Evolutionary conservation across 1,140 invertebrate genomes (phyloP), one percentile per base, ranked within the genome.

Genomic region (Saccostrea echinata): DNA sequence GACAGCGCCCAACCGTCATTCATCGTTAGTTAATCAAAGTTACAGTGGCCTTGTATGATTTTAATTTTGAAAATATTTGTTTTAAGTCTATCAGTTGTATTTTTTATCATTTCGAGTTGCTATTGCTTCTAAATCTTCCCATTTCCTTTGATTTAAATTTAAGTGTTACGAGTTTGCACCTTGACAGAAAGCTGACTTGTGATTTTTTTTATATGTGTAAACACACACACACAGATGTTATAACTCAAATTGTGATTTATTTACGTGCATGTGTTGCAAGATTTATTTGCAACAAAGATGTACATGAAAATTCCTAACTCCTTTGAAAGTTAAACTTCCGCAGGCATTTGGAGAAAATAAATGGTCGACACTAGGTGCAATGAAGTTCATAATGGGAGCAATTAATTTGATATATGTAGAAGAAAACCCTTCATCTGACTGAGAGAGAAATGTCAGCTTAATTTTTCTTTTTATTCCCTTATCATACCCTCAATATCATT

Each of bases 361-460:
- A 76, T 76, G 11, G 68, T 76, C 30, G 24, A 76, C 68, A 35
- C 11, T 27, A 3, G 24, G 68, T 16, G 68, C 68, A 30, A 9
- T 16, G 68, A 30, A 30, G 68, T 76, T 76, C 30, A 76, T 76
- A 30, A 76, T 16, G 16, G 30, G 27, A 18, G 30, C 30, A 12
- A 76, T 76, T 27, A 76, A 76, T 76, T 76, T 76, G 68, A 76
- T 76, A 30, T 76, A 76, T 76, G 68, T 76, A 16, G 11, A 33
- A 76, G 16, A 76, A 33, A 27, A 30, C 13, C 43, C n/a, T n/a
- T 21, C n/a, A 61, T 61, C 55, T 61, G 16, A 21, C 6, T 21
- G 55, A 61, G 68, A 30, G 68, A 30, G 24, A 27, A 12, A 30
- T 3, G 4, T 2, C 12, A 64, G 16, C 27, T 76, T 76, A 9